Evolutionary conservation across 2,113 vertebrate genomes (phyloP).

Genomic region (Thalassarche chlororhynchos): DNA sequence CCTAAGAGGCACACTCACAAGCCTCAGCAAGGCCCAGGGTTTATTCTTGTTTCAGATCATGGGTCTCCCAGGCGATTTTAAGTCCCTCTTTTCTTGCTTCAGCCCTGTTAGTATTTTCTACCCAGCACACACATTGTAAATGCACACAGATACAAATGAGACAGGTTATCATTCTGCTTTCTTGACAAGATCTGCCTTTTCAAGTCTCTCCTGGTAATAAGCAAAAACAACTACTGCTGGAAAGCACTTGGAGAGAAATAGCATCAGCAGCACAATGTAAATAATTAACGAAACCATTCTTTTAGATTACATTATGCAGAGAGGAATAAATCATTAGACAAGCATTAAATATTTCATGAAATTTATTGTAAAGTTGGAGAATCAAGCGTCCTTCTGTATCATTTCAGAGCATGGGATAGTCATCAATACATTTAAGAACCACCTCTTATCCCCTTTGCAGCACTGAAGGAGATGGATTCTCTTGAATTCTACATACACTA

Average conservation of each 20-base stretch:
- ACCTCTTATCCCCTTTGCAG: background rate
- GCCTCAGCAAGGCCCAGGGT: background rate
- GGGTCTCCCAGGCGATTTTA: background rate
- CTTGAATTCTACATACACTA: background rate
- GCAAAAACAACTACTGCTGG: background rate
- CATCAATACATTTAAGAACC: conserved; percentile 1
- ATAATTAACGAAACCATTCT: conserved; percentile 59
- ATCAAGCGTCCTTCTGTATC: conserved; percentile 2
- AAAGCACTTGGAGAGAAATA: conserved; percentile 27
- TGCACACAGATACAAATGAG: background rate
- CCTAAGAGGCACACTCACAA: background rate
- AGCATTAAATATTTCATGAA: conserved; percentile 60
- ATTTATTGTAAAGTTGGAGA: conserved; percentile 36
- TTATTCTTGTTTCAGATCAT: background rate
- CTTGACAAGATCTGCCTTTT: conserved; percentile 17
- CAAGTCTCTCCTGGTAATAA: conserved; percentile 6
- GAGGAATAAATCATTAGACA: conserved; percentile 60
- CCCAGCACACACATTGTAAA: background rate
- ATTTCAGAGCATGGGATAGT: conserved; percentile 28
- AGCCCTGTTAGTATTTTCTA: background rate
- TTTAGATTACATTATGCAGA: conserved; percentile 35
- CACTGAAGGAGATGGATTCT: background rate
- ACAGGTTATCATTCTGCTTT: conserved; percentile 8
- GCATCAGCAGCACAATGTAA: conserved; percentile 14
- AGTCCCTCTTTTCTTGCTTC: background rate